Percentiles rank a stretch among this genome's conserved stretches.
These are phyloP conservation scores for Larimichthys polyactis DNA, from an alignment of 2,113 vertebrate species.

Conservation along the genomic window DNA sequence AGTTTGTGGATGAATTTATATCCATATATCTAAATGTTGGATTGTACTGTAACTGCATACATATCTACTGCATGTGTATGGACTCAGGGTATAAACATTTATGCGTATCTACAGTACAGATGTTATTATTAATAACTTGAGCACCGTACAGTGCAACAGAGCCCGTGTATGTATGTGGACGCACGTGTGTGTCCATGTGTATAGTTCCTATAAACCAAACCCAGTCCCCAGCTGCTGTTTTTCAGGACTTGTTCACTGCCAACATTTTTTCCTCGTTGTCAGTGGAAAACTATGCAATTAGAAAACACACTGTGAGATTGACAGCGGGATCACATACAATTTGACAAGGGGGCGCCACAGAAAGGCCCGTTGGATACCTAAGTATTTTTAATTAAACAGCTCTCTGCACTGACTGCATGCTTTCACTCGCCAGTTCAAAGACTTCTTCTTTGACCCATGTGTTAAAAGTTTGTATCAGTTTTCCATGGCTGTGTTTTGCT, in stretches of 20 bases:
- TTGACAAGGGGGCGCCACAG: conserved; percentile 77
- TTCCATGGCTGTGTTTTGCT: conserved; percentile 85
- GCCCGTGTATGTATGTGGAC: rapidly evolving
- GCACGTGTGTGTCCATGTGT: conserved; percentile 3
- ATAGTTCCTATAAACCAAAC: conserved; percentile 45
- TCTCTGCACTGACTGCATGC: conserved; percentile 63
- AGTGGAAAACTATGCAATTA: conserved; percentile 76
- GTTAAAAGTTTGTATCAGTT: conserved; percentile 86
- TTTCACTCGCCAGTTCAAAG: conserved; percentile 82
- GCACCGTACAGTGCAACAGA: background rate
- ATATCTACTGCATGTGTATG: background rate
- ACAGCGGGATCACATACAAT: conserved; percentile 77
- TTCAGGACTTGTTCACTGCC: conserved; percentile 37
- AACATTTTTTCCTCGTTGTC: conserved; percentile 61
- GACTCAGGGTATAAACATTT: background rate
- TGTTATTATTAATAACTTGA: conserved; percentile 3
- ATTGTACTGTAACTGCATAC: background rate
- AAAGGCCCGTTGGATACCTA: conserved; percentile 76
- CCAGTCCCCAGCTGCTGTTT: conserved; percentile 62
- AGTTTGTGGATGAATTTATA: background rate
- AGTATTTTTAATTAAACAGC: conserved; percentile 87
- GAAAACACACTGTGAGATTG: conserved; percentile 76
- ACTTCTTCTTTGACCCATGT: conserved; percentile 82
- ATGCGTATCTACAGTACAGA: background rate
- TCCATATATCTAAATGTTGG: background rate